Evolutionary conservation across 2,113 vertebrate genomes (phyloP).

Genomic region (Gobiocypris rarus): DNA sequence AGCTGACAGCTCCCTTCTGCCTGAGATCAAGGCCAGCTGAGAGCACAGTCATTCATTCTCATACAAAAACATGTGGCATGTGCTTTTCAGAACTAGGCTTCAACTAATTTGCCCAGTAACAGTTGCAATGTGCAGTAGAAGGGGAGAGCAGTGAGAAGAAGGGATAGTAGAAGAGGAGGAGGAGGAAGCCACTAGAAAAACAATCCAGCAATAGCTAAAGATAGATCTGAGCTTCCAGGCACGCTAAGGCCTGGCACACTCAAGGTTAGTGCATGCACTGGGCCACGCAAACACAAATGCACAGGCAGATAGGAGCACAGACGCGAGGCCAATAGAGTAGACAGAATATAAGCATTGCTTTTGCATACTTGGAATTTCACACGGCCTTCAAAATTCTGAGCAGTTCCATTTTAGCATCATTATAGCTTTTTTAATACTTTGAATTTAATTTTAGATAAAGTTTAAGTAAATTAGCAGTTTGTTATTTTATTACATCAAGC

Average conservation of each 20-base stretch:
- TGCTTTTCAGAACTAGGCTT: constrained; percentile 71
- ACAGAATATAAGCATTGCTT: constrained; percentile 7
- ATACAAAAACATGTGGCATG: constrained; percentile 63
- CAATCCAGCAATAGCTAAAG: constrained; percentile 75
- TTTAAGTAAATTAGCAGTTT: not conserved
- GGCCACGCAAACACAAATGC: constrained; percentile 27
- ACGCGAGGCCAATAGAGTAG: not conserved
- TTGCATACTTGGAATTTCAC: not conserved
- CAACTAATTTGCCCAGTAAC: constrained; percentile 78
- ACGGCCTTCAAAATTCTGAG: not conserved
- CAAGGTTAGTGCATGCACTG: constrained; percentile 67
- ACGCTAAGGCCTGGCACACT: constrained; percentile 67
- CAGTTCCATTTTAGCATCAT: not conserved
- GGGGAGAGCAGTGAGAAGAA: constrained; percentile 62
- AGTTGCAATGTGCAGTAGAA: constrained; percentile 58
- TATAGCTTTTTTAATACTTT: not conserved
- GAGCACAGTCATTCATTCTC: constrained; percentile 60
- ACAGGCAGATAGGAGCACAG: not conserved
- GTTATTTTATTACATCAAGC: not conserved
- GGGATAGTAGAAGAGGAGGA: constrained; percentile 58
- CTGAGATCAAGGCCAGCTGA: constrained; percentile 62
- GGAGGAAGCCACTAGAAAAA: constrained; percentile 69
- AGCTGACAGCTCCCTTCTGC: constrained; percentile 57
- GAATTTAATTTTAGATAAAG: too few relatives aligned
- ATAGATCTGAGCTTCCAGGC: constrained; percentile 75